phyloP scores from a whole-genome alignment of 2,113 vertebrate species.

The Rhea pennata region DNA sequence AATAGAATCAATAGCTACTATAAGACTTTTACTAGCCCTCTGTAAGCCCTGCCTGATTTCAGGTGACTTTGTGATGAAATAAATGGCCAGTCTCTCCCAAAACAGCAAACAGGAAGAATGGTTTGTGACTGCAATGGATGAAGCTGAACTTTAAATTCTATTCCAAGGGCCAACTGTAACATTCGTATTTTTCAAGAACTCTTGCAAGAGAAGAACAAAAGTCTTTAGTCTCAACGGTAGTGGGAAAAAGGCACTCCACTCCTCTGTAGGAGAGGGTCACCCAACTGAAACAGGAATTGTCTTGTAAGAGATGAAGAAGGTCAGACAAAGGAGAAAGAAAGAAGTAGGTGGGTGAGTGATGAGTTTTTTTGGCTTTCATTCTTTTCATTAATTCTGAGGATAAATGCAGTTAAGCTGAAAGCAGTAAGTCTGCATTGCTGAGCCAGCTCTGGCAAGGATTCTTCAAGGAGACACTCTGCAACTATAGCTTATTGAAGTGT shows the following conservation, averaged over 20 bases:
- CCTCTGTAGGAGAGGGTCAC: background rate
- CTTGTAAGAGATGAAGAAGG: background rate
- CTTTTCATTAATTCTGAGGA: conserved; percentile 4
- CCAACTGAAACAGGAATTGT: background rate
- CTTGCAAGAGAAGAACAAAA: background rate
- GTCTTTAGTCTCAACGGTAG: background rate
- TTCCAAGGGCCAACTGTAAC: background rate
- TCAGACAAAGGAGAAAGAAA: background rate
- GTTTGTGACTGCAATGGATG: background rate
- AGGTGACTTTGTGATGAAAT: background rate
- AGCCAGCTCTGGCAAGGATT: conserved; percentile 25
- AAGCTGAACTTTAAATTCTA: background rate
- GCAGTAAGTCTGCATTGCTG: background rate
- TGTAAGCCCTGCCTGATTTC: background rate
- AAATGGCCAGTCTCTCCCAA: background rate
- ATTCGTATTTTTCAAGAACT: background rate
- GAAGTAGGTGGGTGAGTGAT: background rate
- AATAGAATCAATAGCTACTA: background rate
- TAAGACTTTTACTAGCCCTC: background rate
- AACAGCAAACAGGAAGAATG: background rate
- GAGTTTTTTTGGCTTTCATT: conserved; percentile 6
- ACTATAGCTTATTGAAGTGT: background rate
- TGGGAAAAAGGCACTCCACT: background rate
- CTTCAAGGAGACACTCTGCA: conserved; percentile 20
- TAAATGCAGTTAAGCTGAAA: conserved; percentile 20